phyloP scores from a whole-genome alignment of 2,797 vertebrate species.

The Phrynocephalus forsythii region DNA sequence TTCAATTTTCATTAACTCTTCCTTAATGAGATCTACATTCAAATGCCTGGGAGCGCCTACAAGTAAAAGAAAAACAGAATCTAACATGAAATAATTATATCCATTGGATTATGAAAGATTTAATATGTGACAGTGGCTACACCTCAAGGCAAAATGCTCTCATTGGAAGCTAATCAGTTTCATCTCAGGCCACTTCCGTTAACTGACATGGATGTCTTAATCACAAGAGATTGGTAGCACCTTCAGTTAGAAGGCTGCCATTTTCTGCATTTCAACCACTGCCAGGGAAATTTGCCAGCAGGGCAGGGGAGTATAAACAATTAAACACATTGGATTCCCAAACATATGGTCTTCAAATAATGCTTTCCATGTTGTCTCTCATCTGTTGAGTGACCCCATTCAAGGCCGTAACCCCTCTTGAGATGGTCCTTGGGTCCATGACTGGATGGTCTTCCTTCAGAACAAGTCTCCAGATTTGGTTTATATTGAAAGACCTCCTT shows the following conservation, averaged over 20 bases:
- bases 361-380: not conserved
- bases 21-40: slow-evolving; percentile 87
- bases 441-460: not conserved
- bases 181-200: too few relatives aligned
- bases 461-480: not conserved
- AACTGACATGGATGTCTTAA: not conserved
- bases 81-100: slow-evolving; percentile 12
- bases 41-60: slow-evolving; percentile 92
- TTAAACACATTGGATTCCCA: not conserved
- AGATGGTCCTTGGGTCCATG: not conserved
- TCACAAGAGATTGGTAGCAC: too few relatives aligned
- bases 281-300: not conserved
- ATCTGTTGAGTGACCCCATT: not conserved
- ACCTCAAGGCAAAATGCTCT: not conserved
- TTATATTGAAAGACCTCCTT: not conserved
- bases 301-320: not conserved
- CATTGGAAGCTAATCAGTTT: not conserved
- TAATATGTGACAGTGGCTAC: not conserved
- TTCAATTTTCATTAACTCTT: slow-evolving; percentile 92
- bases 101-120: not conserved
- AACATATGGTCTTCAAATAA: not conserved
- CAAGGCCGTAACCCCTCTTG: not conserved
- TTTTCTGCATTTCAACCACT: not conserved
- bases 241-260: too few relatives aligned
- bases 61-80: slow-evolving; percentile 49